These are phyloP conservation scores for Caenorhabditis becei DNA, from an alignment of 2,888 invertebrate species.

Conservation along the genomic window DNA sequence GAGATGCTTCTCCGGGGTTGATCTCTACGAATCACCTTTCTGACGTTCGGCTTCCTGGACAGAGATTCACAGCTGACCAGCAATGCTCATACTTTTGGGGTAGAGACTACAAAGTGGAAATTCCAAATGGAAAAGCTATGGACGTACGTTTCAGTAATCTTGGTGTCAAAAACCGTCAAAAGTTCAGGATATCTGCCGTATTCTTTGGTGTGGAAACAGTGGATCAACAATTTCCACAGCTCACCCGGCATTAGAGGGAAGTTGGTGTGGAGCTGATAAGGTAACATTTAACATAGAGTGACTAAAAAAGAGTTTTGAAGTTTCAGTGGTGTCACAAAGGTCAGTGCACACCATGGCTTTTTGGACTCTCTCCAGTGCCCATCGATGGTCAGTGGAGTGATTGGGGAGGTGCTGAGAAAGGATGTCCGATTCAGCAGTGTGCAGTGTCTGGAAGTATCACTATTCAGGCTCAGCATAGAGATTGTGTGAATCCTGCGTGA, in stretches of 20 bases:
- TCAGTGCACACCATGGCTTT: slow-evolving; percentile 75
- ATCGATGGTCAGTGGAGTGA: slow-evolving; percentile 80
- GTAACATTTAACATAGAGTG: background rate
- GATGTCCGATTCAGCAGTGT: slow-evolving; percentile 79
- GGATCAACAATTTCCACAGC: slow-evolving; percentile 81
- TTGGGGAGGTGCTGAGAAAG: slow-evolving; percentile 76
- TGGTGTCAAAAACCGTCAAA: background rate
- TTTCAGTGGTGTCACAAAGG: slow-evolving; percentile 81
- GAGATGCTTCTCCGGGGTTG: slow-evolving; percentile 76
- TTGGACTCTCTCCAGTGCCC: slow-evolving; percentile 58
- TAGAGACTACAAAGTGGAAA: slow-evolving; percentile 80
- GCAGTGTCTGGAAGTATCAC: slow-evolving; percentile 77
- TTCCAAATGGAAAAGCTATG: slow-evolving; percentile 78
- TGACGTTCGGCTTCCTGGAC: slow-evolving; percentile 77
- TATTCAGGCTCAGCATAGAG: slow-evolving; percentile 77
- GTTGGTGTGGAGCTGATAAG: slow-evolving; percentile 80
- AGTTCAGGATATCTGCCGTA: slow-evolving; percentile 79
- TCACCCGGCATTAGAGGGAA: slow-evolving; percentile 81
- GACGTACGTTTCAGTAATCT: slow-evolving; percentile 58
- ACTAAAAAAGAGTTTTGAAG: background rate
- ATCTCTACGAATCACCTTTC: slow-evolving; percentile 75
- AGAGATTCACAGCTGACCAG: slow-evolving; percentile 81
- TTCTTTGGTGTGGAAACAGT: slow-evolving; percentile 81
- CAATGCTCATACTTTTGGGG: slow-evolving; percentile 82
- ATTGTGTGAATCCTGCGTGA: slow-evolving; percentile 81